Evolutionary conservation across 2,113 vertebrate genomes (phyloP), one percentile per base, ranked within the genome.

Genomic region (Hippocampus abdominalis): DNA sequence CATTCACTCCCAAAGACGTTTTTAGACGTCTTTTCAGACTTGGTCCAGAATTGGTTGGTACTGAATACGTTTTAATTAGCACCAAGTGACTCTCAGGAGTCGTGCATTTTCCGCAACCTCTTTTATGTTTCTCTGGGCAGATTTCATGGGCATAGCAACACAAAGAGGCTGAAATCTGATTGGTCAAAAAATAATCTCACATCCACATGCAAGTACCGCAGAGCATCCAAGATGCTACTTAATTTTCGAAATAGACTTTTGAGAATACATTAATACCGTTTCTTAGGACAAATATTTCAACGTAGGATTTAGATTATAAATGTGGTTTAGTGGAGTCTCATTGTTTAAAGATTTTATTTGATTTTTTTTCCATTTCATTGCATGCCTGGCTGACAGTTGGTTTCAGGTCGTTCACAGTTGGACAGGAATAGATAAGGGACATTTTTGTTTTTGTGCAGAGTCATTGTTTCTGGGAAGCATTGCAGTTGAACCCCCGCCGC

Each of bases 381-480:
- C 12, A 32, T 32, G 57, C 57, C 57, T 60, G 57, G 27, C 65
- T 64, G 66, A 71, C 49, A 68, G 36, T 81, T 73, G 68, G 74
- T 74, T 79, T 78, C 53, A 69, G 67, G 44, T 80, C 72, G 56
- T 69, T 71, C 66, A 18, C 69, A 59, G 62, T 53, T 72, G 44
- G 57, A 77, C 70, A 66, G 65, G 79, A 79, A 78, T 48, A 57
- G 68, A 77, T 46, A 72, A 53, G 53, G 44, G 56, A 73, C 36
- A 8, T 64, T 61, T 74, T 73, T 65, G 48, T 64, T 29, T 32
- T 57, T 25, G 27, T 60, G 57, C 27, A 6, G 49, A 20, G 63
- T 71, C 53, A 56, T 84, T 81, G 82, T 82, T 79, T 74, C 75
- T 82, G 81, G 78, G 69, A 85, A 69, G 61, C 8, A 2, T 54